Evolutionary conservation across 1,140 invertebrate species (phyloP).

Genomic region (Calosoma granatense): DNA sequence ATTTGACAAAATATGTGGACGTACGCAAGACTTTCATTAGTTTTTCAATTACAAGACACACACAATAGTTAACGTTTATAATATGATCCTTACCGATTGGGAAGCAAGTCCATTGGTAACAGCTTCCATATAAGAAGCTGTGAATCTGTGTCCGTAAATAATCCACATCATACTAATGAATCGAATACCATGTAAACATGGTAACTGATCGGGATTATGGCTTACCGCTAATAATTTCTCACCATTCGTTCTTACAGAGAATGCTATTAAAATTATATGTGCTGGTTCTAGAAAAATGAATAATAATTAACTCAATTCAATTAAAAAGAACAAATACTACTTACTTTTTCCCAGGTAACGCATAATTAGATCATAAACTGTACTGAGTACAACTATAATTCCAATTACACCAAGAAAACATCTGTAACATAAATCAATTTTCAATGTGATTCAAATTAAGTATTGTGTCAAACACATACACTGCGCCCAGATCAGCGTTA

Average conservation of each 20-base stretch:
- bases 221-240: slow-evolving; percentile 17
- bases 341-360: no score
- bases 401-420: slow-evolving; percentile 20
- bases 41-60: no score
- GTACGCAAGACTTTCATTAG: no score
- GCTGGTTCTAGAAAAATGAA: slow-evolving; percentile 17
- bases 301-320: no score
- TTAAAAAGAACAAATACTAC: no score
- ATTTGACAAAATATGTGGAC: no score
- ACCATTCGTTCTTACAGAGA: slow-evolving; percentile 20
- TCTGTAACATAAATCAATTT: slow-evolving; percentile 21
- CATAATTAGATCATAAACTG: slow-evolving; percentile 26
- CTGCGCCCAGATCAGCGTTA: not conserved
- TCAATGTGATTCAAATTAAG: not conserved
- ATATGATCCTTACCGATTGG: not conserved
- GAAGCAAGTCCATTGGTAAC: slow-evolving; percentile 2
- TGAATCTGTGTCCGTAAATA: slow-evolving; percentile 24
- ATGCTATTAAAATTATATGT: slow-evolving; percentile 17
- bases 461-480: slow-evolving; percentile 5
- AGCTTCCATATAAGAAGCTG: slow-evolving; percentile 11
- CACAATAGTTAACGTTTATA: not conserved
- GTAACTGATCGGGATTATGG: slow-evolving; percentile 20
- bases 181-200: slow-evolving; percentile 28
- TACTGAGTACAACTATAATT: slow-evolving; percentile 24
- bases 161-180: slow-evolving; percentile 31